Percentiles rank a stretch among this genome's conserved stretches.
These are phyloP conservation scores for Corydoras maculifer DNA, from an alignment of 2,113 vertebrate genomes.

Conservation along the genomic window DNA sequence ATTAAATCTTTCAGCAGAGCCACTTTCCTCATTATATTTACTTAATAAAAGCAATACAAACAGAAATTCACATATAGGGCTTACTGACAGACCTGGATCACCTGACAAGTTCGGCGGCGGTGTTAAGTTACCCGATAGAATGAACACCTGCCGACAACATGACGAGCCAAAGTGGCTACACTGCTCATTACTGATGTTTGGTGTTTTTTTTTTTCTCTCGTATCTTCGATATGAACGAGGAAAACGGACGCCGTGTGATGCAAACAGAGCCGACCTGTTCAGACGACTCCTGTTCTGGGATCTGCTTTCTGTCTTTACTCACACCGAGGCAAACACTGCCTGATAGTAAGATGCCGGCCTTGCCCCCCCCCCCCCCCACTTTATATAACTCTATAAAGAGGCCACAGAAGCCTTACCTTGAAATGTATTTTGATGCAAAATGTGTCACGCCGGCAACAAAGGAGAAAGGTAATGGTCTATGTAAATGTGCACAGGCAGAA, in stretches of 20 bases:
- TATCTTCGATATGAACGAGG: no score
- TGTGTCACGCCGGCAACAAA: conserved; percentile 12
- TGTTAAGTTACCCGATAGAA: no score
- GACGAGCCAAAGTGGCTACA: no score
- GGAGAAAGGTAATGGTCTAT: conserved; percentile 19
- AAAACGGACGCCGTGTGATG: no score
- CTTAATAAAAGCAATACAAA: conserved; percentile 25
- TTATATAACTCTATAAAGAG: not conserved
- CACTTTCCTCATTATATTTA: conserved; percentile 33
- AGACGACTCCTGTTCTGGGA: no score
- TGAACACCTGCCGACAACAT: no score
- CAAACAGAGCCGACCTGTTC: no score
- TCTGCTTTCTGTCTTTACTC: no score
- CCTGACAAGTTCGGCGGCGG: no score
- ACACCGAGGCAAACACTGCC: no score
- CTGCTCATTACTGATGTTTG: no score
- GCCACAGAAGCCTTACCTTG: conserved; percentile 18
- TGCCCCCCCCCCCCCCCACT: conserved; percentile 16
- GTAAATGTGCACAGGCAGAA: conserved; percentile 14
- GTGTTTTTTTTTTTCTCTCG: no score
- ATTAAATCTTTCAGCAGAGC: conserved; percentile 23
- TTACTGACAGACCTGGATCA: conserved; percentile 4
- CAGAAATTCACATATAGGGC: not conserved
- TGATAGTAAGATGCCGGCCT: conserved; percentile 20
- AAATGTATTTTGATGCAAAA: conserved; percentile 30